Conservation (phyloP, 1,140 invertebrate species). For the Trigoniulus corallinus region DNA sequence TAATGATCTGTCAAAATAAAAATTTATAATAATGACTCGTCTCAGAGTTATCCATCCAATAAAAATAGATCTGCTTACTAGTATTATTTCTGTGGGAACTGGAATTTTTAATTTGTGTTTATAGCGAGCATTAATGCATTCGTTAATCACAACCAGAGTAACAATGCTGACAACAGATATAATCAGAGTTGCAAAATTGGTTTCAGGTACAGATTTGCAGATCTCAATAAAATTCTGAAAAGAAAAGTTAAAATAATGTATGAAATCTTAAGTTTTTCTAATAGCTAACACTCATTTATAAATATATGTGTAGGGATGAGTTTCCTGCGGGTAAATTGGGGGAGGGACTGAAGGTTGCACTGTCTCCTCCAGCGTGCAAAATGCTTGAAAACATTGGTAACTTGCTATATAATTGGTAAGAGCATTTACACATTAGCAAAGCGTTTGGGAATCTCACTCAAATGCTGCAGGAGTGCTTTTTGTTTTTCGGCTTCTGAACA, state of each 20-base stretch:
- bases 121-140: slow-evolving; percentile 9
- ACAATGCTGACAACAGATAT: slow-evolving; percentile 6
- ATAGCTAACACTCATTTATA: too few species aligned
- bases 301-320: too few species aligned
- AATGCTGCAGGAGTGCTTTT: too few species aligned
- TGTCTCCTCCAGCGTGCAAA: too few species aligned
- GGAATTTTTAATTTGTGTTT: slow-evolving; percentile 8
- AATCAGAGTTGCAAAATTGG: slow-evolving; percentile 39
- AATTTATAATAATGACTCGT: background rate
- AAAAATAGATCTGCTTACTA: slow-evolving; percentile 1
- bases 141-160: slow-evolving; percentile 5
- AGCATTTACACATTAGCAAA: too few species aligned
- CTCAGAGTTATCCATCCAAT: background rate
- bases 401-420: too few species aligned
- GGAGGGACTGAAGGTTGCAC: too few species aligned
- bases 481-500: too few species aligned
- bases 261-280: too few species aligned
- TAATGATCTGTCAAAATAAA: slow-evolving; percentile 23
- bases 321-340: too few species aligned
- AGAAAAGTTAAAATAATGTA: background rate
- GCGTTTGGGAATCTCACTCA: too few species aligned
- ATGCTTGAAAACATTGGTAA: too few species aligned
- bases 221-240: slow-evolving; percentile 48
- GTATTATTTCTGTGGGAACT: slow-evolving; percentile 9
- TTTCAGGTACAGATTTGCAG: slow-evolving; percentile 34